phyloP scores from a whole-genome alignment of 2,888 invertebrate species.

The Patella caerulea region DNA sequence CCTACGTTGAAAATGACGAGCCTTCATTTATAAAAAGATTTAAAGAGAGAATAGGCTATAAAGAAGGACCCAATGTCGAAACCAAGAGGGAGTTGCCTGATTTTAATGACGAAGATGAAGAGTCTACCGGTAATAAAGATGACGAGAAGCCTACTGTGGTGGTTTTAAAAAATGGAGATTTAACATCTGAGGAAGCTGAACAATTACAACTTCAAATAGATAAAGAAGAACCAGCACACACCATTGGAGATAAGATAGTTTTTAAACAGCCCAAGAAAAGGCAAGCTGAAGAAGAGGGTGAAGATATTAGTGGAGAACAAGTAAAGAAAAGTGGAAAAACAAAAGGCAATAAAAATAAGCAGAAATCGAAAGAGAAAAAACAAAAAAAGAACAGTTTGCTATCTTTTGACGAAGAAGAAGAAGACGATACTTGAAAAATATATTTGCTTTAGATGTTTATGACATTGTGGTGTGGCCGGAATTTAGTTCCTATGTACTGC shows the following conservation, averaged over 20 bases:
- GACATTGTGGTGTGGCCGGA: no score
- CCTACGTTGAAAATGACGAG: conserved; percentile 84
- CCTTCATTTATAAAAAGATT: conserved; percentile 84
- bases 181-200: conserved; percentile 84
- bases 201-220: conserved; percentile 17
- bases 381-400: conserved; percentile 53
- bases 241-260: conserved; percentile 49
- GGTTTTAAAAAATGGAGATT: conserved; percentile 83
- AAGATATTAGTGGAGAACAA: conserved; percentile 14
- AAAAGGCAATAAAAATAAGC: conserved; percentile 45
- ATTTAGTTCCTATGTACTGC: no score
- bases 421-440: conserved; percentile 40
- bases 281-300: conserved; percentile 31
- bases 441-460: no score
- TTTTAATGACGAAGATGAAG: conserved; percentile 73
- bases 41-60: conserved; percentile 85
- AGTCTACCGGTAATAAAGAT: conserved; percentile 77
- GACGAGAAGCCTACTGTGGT: conserved; percentile 88
- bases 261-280: conserved; percentile 62
- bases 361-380: conserved; percentile 44
- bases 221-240: conserved; percentile 20
- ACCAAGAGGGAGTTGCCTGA: conserved; percentile 75
- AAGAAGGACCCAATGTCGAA: conserved; percentile 83
- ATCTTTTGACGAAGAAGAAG: conserved; percentile 61
- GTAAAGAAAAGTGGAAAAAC: conserved; percentile 35